Evolutionary conservation across 2,797 vertebrate species (phyloP).

Genomic region (Geotria australis): DNA sequence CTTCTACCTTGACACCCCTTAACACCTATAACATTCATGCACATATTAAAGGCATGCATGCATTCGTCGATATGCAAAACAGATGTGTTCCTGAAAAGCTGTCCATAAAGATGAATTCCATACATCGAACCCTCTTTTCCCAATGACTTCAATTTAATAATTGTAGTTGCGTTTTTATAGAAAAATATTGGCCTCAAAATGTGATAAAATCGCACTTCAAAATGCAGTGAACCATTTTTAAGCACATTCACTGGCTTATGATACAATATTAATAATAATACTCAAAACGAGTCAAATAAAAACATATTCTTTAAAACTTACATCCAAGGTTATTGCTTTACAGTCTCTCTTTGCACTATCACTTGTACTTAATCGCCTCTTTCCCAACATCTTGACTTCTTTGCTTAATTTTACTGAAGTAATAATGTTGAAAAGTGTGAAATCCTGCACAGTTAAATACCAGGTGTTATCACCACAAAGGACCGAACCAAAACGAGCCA

Average conservation of each 20-base stretch:
- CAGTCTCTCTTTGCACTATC: not conserved
- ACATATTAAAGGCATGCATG: too few species aligned
- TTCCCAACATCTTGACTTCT: not conserved
- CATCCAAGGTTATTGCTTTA: not conserved
- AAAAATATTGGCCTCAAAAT: too few species aligned
- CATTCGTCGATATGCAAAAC: too few species aligned
- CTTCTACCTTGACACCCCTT: too few species aligned
- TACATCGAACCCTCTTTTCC: not conserved
- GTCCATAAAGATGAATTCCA: not conserved
- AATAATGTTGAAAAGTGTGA: not conserved
- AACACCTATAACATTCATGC: too few species aligned
- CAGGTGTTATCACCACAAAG: not conserved
- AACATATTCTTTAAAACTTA: not conserved
- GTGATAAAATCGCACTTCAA: too few species aligned
- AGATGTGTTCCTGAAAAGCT: not conserved
- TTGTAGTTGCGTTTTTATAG: not conserved
- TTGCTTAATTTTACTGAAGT: not conserved
- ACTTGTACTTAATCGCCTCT: not conserved
- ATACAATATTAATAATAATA: too few species aligned
- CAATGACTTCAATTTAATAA: not conserved
- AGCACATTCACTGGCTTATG: too few species aligned
- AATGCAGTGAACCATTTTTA: too few species aligned
- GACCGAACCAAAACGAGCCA: not conserved
- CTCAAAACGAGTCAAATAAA: too few species aligned
- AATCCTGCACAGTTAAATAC: not conserved